These are phyloP conservation scores for Salmo trutta DNA, from an alignment of 2,797 vertebrate genomes.

Conservation along the genomic window DNA sequence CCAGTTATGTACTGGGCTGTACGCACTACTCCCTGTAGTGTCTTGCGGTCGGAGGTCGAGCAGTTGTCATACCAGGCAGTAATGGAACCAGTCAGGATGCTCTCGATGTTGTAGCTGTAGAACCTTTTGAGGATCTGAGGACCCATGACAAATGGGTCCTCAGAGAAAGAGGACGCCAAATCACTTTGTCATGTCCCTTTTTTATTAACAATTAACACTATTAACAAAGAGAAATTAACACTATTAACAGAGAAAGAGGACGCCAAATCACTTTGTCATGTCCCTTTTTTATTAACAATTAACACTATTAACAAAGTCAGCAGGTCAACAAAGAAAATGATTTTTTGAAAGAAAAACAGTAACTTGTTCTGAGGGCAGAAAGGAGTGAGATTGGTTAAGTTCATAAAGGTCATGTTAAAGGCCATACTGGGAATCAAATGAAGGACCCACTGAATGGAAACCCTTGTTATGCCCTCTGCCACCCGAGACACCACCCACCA, in stretches of 20 bases:
- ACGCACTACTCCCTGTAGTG: too few species aligned
- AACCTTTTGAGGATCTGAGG: too few species aligned
- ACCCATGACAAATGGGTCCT: too few species aligned
- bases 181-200: neutral
- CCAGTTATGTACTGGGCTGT: too few species aligned
- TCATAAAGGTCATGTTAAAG: neutral
- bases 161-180: neutral
- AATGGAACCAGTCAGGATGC: too few species aligned
- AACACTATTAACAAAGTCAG: constrained; percentile 11
- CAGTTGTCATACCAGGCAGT: too few species aligned
- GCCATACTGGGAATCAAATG: neutral
- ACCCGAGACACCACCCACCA: neutral
- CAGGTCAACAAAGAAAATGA: constrained; percentile 13
- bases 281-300: constrained; percentile 11
- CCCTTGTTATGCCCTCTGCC: neutral
- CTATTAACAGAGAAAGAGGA: neutral
- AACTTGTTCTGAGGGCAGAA: neutral
- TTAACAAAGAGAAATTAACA: constrained; percentile 4
- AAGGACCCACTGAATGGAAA: neutral
- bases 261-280: neutral
- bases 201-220: constrained; percentile 9
- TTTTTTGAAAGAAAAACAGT: neutral
- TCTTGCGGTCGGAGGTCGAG: too few species aligned
- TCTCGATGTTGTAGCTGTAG: too few species aligned
- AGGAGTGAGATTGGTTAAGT: neutral